phyloP scores from a whole-genome alignment of 2,888 invertebrate species.

The Lepidocyrtinus sp. region DNA sequence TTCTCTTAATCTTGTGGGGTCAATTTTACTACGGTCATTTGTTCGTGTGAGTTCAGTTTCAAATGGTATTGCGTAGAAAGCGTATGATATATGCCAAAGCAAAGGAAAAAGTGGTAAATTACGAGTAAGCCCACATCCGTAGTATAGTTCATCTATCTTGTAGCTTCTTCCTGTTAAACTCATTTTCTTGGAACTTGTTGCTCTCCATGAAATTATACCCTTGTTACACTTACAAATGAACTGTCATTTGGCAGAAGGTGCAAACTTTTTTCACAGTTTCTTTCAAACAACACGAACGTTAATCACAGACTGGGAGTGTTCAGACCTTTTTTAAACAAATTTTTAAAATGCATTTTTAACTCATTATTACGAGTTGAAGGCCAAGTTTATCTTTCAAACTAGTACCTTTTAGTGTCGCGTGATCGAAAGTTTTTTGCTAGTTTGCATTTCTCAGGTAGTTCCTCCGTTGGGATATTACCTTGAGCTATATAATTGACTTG shows the following conservation, averaged over 20 bases:
- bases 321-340: not conserved
- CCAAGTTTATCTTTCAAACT: not conserved
- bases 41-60: not conserved
- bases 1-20: not conserved
- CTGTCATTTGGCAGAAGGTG: too few relatives aligned
- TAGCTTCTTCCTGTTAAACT: not conserved
- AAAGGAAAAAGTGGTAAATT: not conserved
- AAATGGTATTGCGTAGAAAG: not conserved
- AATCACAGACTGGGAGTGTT: not conserved
- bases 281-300: too few relatives aligned
- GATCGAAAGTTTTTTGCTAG: not conserved
- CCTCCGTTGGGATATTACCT: too few relatives aligned
- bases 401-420: not conserved
- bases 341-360: constrained; percentile 4
- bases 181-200: not conserved
- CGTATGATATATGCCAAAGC: not conserved
- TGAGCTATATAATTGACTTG: too few relatives aligned
- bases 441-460: too few relatives aligned
- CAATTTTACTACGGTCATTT: not conserved
- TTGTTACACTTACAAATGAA: not conserved
- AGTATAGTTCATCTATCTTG: constrained; percentile 6
- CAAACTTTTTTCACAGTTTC: too few relatives aligned
- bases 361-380: not conserved
- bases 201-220: not conserved
- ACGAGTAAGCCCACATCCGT: not conserved